phyloP scores from a whole-genome alignment of 92 coral and sea anemone genomes.

The Bergia sp. region DNA sequence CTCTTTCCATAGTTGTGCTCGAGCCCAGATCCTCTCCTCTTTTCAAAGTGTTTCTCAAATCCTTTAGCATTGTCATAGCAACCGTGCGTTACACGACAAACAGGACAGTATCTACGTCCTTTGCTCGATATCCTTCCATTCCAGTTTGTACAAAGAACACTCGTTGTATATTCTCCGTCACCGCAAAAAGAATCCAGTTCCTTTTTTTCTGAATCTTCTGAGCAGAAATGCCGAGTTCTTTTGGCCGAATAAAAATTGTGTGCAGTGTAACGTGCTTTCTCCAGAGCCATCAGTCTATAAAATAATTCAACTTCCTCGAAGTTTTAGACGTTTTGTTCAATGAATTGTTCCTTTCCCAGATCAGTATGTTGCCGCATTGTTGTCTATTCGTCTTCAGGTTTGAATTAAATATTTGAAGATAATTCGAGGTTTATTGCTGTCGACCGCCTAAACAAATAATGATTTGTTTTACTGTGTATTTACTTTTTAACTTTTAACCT shows the following conservation, averaged over 20 bases:
- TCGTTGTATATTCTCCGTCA: not conserved
- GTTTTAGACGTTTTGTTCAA: not conserved
- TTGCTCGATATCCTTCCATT: slow-evolving; percentile 6
- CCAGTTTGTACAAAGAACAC: not conserved
- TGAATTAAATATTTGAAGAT: not conserved
- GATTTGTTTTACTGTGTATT: not conserved
- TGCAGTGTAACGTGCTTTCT: not conserved
- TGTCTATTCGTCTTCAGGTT: not conserved
- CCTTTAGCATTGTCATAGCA: slow-evolving; percentile 27
- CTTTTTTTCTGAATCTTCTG: not conserved
- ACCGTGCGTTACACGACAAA: slow-evolving; percentile 23
- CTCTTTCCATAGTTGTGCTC: not conserved
- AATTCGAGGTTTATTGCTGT: not conserved
- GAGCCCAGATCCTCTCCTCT: not conserved
- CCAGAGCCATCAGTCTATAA: not conserved
- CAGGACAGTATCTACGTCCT: slow-evolving; percentile 24
- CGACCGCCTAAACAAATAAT: not conserved
- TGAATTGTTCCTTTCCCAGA: too few relatives aligned
- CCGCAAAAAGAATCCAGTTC: not conserved
- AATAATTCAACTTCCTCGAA: not conserved
- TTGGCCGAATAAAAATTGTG: not conserved
- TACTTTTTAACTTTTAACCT: not conserved
- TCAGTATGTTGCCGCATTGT: too few relatives aligned
- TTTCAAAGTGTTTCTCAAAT: slow-evolving; percentile 3
- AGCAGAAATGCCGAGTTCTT: not conserved